Conservation (phyloP, 2,888 invertebrate species). For the Drosophila siamana region DNA sequence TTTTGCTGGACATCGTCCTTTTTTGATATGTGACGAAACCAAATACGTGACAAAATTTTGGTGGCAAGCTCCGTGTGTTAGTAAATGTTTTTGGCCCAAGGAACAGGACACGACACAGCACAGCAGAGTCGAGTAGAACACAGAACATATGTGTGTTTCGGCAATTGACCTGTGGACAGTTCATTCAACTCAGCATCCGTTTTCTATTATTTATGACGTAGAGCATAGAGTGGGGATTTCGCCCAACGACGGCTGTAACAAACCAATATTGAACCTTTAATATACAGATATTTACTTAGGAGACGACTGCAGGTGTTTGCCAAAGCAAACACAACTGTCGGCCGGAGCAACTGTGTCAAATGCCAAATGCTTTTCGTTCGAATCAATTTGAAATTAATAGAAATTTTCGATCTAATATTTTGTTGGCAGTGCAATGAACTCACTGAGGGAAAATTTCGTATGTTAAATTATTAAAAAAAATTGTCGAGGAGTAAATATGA, state of each 20-base stretch:
- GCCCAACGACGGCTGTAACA: background rate
- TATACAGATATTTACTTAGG: slow-evolving; percentile 16
- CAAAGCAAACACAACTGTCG: background rate
- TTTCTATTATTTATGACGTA: slow-evolving; percentile 17
- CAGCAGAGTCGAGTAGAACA: too few relatives aligned
- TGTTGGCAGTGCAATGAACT: background rate
- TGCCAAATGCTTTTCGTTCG: background rate
- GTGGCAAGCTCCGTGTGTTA: slow-evolving; percentile 6
- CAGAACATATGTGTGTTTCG: slow-evolving; percentile 10
- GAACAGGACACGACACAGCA: background rate
- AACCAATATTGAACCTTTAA: slow-evolving; percentile 21
- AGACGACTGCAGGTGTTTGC: background rate
- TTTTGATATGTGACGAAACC: slow-evolving; percentile 51
- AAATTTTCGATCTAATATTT: background rate
- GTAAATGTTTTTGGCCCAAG: slow-evolving; percentile 8
- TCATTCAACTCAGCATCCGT: slow-evolving; percentile 41
- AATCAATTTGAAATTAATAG: background rate
- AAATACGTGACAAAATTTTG: slow-evolving; percentile 71
- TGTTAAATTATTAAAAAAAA: background rate
- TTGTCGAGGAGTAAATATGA: background rate
- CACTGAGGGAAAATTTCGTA: background rate
- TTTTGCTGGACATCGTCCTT: slow-evolving; percentile 47
- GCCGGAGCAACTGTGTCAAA: too few relatives aligned
- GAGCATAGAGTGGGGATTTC: background rate
- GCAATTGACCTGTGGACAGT: slow-evolving; percentile 39